Conservation (phyloP, 2,797 vertebrate species). For the Lindbergichthys nudifrons region DNA sequence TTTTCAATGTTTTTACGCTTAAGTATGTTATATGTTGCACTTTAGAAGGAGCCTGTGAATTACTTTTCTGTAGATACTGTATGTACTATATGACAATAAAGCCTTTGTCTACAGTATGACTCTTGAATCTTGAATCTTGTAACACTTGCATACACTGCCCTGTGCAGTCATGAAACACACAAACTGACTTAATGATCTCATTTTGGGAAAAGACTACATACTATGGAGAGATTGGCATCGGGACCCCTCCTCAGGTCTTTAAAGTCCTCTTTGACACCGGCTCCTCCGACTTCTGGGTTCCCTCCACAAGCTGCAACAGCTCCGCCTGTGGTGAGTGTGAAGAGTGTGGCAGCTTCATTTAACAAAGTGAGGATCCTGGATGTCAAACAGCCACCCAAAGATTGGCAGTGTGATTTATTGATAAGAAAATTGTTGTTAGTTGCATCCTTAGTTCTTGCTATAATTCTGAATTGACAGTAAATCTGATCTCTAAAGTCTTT, state of each 20-base stretch:
- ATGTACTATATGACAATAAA: too few species aligned
- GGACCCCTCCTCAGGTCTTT: constrained; percentile 58
- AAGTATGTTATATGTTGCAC: too few species aligned
- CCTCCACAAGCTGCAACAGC: constrained; percentile 42
- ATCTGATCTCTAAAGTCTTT: background rate
- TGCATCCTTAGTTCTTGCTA: background rate
- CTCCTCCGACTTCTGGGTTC: constrained; percentile 62
- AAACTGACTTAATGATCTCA: background rate
- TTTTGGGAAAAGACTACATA: constrained; percentile 42
- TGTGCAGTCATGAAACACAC: background rate
- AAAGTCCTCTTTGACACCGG: constrained; percentile 65
- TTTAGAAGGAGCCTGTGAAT: too few species aligned
- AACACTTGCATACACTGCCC: background rate
- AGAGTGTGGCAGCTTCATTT: background rate
- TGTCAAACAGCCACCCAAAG: too few species aligned
- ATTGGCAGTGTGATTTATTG: too few species aligned
- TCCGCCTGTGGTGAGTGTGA: constrained; percentile 39
- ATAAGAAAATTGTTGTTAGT: background rate
- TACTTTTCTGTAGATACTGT: too few species aligned
- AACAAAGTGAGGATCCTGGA: background rate
- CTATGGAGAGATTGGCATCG: constrained; percentile 55
- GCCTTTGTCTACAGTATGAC: too few species aligned
- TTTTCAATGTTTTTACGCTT: too few species aligned
- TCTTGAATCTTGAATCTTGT: background rate
- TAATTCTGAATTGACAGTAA: background rate